Percentiles rank a stretch among this genome's conserved stretches.
These are phyloP conservation scores for Drosophila nikananu DNA, from an alignment of 1,140 invertebrate species.

Conservation along the genomic window DNA sequence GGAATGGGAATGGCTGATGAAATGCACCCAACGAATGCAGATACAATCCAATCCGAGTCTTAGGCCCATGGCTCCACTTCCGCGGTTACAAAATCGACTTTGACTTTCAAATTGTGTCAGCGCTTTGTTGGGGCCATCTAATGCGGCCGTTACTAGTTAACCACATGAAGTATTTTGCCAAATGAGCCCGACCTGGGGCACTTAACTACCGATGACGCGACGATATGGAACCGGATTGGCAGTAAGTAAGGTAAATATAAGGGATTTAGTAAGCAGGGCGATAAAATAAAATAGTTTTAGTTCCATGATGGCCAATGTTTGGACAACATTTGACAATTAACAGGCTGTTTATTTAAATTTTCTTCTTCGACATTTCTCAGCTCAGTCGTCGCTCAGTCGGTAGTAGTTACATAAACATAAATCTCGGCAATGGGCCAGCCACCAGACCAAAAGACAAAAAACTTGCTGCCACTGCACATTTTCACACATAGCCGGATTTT, in stretches of 20 bases:
- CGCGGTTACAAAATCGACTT: constrained; percentile 71
- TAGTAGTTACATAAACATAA: constrained; percentile 72
- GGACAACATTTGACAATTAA: constrained; percentile 64
- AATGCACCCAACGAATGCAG: constrained; percentile 48
- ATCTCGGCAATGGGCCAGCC: constrained; percentile 67
- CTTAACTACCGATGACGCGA: constrained; percentile 45
- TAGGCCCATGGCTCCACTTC: constrained; percentile 31
- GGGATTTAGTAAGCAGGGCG: constrained; percentile 31
- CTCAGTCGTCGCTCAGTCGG: constrained; percentile 43
- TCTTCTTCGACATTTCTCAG: constrained; percentile 51
- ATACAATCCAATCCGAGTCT: constrained; percentile 25
- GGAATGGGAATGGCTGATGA: constrained; percentile 55
- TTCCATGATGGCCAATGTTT: constrained; percentile 24
- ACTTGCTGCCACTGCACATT: constrained; percentile 79
- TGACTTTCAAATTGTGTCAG: constrained; percentile 74
- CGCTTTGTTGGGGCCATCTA: constrained; percentile 42
- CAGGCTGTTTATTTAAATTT: constrained; percentile 69
- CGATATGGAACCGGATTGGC: constrained; percentile 44
- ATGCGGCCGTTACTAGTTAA: constrained; percentile 50
- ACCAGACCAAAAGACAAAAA: constrained; percentile 37
- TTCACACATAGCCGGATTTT: constrained; percentile 70
- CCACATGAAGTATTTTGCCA: constrained; percentile 48
- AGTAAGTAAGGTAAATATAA: constrained; percentile 4
- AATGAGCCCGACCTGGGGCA: constrained; percentile 47
- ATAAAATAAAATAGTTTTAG: constrained; percentile 9